Percentiles rank a stretch among this genome's conserved stretches.
Evolutionary conservation across 2,888 invertebrate genomes (phyloP).

Genomic region (Spodoptera picta): DNA sequence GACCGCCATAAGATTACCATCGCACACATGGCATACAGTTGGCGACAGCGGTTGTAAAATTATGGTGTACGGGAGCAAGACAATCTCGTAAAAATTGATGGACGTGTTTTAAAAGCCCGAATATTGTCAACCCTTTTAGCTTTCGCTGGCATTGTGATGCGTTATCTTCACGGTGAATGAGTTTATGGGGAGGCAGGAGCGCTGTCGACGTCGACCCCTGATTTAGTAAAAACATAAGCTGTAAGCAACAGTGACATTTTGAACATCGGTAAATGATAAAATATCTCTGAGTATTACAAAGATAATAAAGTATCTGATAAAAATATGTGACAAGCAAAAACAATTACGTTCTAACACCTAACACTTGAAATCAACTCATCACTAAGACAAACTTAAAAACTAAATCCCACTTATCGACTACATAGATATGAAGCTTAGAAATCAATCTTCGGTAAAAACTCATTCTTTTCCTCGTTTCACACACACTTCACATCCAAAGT

Average conservation of each 20-base stretch:
- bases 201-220: slow-evolving; percentile 33
- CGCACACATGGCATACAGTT: slow-evolving; percentile 78
- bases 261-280: neutral
- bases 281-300: neutral
- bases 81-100: slow-evolving; percentile 55
- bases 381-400: slow-evolving; percentile 15
- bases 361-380: slow-evolving; percentile 47
- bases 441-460: slow-evolving; percentile 47
- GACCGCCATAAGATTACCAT: slow-evolving; percentile 72
- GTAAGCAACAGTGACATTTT: slow-evolving; percentile 16
- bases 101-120: slow-evolving; percentile 52
- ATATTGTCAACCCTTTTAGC: slow-evolving; percentile 51
- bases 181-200: slow-evolving; percentile 32
- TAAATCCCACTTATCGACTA: slow-evolving; percentile 31
- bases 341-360: slow-evolving; percentile 23
- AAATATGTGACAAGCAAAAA: neutral
- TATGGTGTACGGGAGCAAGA: slow-evolving; percentile 55
- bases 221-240: slow-evolving; percentile 43
- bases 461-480: slow-evolving; percentile 45
- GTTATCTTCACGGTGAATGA: slow-evolving; percentile 45
- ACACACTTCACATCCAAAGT: slow-evolving; percentile 55
- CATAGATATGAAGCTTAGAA: slow-evolving; percentile 38
- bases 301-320: slow-evolving; percentile 11
- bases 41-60: slow-evolving; percentile 70
- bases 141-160: slow-evolving; percentile 41